These are phyloP conservation scores for Eumeta japonica DNA, from an alignment of 1,140 invertebrate species.

Conservation along the genomic window DNA sequence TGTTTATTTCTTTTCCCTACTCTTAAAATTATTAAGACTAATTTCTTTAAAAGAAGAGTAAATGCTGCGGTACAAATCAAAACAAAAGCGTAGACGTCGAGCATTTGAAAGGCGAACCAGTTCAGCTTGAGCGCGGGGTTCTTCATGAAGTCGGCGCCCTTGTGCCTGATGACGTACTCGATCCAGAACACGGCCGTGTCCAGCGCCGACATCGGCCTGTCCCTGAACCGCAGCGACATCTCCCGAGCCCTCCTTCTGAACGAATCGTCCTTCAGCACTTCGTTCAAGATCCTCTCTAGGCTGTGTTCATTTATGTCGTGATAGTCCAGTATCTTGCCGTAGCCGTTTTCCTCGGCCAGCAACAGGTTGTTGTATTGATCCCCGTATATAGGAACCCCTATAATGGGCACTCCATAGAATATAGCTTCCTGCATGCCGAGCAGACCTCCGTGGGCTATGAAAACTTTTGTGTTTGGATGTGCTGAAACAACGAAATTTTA, in stretches of 20 bases:
- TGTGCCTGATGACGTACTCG: slow-evolving; percentile 60
- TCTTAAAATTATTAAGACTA: too few relatives aligned
- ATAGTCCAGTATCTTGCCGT: slow-evolving; percentile 40
- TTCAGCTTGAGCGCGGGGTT: slow-evolving; percentile 58
- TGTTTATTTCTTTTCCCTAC: too few relatives aligned
- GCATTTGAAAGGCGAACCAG: slow-evolving; percentile 60
- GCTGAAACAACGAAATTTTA: slow-evolving; percentile 57
- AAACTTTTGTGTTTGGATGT: slow-evolving; percentile 59
- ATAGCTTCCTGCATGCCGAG: slow-evolving; percentile 68
- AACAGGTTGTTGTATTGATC: slow-evolving; percentile 62
- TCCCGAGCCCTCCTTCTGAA: slow-evolving; percentile 40
- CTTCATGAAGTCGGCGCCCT: slow-evolving; percentile 59
- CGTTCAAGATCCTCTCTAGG: slow-evolving; percentile 19
- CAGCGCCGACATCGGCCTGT: slow-evolving; percentile 54
- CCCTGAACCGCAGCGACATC: slow-evolving; percentile 51
- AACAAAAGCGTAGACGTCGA: slow-evolving; percentile 57
- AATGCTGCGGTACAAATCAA: too few relatives aligned
- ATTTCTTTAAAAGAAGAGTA: too few relatives aligned
- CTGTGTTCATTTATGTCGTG: slow-evolving; percentile 31
- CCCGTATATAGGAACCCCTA: slow-evolving; percentile 65
- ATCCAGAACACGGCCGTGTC: slow-evolving; percentile 65
- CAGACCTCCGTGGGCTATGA: slow-evolving; percentile 68
- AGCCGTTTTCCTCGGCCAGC: slow-evolving; percentile 44
- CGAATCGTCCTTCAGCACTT: slow-evolving; percentile 25
- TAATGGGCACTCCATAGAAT: slow-evolving; percentile 64